Percentiles rank a stretch among this genome's conserved stretches.
These are phyloP conservation scores for Noctuana brunneofusca DNA, from an alignment of 2,888 invertebrate species.

Conservation along the genomic window DNA sequence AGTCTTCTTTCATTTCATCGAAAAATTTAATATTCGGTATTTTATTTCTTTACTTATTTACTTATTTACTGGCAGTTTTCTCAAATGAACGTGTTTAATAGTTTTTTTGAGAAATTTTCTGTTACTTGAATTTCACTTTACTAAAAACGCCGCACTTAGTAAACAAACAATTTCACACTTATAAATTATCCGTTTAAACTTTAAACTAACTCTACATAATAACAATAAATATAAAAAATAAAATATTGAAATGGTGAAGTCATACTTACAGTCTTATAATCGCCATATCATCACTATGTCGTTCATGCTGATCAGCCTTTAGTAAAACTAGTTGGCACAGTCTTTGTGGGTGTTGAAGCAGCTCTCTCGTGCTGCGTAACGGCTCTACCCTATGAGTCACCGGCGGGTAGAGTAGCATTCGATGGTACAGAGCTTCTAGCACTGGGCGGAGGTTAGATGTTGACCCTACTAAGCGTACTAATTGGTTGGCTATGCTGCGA, in stretches of 20 bases:
- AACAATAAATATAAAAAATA: too few relatives aligned
- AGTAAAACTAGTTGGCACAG: slow-evolving; percentile 89
- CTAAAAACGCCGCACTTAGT: too few relatives aligned
- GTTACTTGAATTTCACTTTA: too few relatives aligned
- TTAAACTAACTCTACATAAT: too few relatives aligned
- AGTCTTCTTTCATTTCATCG: neutral
- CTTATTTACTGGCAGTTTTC: too few relatives aligned
- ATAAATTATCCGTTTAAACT: too few relatives aligned
- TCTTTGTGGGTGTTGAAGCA: slow-evolving; percentile 90
- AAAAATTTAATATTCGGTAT: neutral
- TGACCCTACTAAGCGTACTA: slow-evolving; percentile 93
- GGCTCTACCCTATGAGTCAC: slow-evolving; percentile 93
- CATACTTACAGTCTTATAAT: slow-evolving; percentile 89
- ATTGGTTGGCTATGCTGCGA: slow-evolving; percentile 92
- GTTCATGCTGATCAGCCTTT: slow-evolving; percentile 80
- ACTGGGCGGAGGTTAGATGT: slow-evolving; percentile 94
- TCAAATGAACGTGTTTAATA: too few relatives aligned
- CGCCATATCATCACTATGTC: slow-evolving; percentile 89
- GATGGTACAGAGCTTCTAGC: slow-evolving; percentile 95
- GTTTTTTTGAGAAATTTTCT: too few relatives aligned
- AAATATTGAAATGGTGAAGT: too few relatives aligned
- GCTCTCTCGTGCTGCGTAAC: slow-evolving; percentile 90
- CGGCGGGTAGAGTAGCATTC: slow-evolving; percentile 94
- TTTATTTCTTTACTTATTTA: too few relatives aligned
- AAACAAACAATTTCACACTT: too few relatives aligned